Evolutionary conservation across 2,113 vertebrate genomes (phyloP), one percentile per base, ranked within the genome.

Genomic region (Hydrochoerus hydrochaeris): DNA sequence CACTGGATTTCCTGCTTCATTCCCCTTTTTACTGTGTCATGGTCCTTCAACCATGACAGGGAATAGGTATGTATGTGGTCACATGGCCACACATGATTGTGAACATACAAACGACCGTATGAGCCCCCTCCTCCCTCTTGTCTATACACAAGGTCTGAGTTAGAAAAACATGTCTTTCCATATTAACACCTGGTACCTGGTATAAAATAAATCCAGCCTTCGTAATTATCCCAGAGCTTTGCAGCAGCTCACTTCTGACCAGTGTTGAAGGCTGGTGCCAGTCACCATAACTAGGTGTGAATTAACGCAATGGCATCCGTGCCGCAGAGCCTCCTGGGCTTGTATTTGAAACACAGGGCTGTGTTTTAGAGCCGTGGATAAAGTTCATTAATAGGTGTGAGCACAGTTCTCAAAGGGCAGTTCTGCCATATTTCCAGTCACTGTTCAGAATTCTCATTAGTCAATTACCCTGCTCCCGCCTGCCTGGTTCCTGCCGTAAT

Each of bases 391-490:
- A 96, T 94, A 97, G 97, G 98, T 97, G 97, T 7, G 93, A 97
- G 96, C 94, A 97, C 97, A 97, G 97, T 98, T 97, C 98, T 97
- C 98, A 95, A 97, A 98, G 98, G 97, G 97, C 95, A 97, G 95
- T 96, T 88, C 95, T 98, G 95, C 97, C 95, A 86, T 95, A 96
- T 97, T 97, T 97, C 96, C 90, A 98, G 98, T 95, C 95, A 98
- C 96, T 73, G 97, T 97, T 97, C 97, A 94, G 98, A 98, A 98
- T 98, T 97, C 97, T 98, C 96, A 98, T 97, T 98, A 98, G 98
- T 97, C 98, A 97, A 97, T 98, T 97, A 98, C 95, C 90, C 85
- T 63, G 92, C 95, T 97, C 85, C 95, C 9, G 52, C 97, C 97
- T 78, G 80, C 83, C 71, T 57, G 96, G 95, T 95, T 96, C 90